These are phyloP conservation scores for Erethizon dorsatum DNA, from an alignment of 2,797 vertebrate species.

Conservation along the genomic window DNA sequence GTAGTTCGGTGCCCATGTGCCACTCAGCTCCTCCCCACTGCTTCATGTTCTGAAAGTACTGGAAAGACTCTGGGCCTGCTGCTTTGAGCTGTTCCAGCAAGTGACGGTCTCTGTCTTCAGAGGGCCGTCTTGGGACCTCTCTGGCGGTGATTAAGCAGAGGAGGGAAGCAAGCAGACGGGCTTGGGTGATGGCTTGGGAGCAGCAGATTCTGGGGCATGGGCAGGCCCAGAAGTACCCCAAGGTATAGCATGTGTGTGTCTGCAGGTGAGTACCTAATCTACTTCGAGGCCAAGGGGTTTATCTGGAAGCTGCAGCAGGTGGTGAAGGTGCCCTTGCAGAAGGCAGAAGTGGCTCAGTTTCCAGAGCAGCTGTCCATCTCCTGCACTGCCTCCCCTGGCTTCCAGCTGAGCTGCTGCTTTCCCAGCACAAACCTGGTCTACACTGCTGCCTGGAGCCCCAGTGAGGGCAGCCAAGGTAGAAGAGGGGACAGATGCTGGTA, in stretches of 20 bases:
- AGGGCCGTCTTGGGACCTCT: not conserved
- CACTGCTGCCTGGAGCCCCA: constrained; percentile 75
- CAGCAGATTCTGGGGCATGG: not conserved
- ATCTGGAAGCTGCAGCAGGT: constrained; percentile 56
- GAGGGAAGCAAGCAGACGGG: not conserved
- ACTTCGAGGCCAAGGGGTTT: constrained; percentile 75
- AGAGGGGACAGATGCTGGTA: accelerated
- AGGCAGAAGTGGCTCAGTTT: constrained; percentile 56
- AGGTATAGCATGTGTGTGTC: not conserved
- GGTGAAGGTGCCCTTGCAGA: constrained; percentile 72
- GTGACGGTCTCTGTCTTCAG: not conserved
- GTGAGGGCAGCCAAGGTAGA: constrained; percentile 42
- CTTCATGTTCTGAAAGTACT: not conserved
- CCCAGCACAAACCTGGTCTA: constrained; percentile 58
- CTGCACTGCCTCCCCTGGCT: constrained; percentile 51
- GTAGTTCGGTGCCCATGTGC: too few relatives aligned
- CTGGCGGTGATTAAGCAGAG: not conserved
- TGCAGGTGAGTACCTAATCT: constrained; percentile 83
- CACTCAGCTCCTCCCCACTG: not conserved
- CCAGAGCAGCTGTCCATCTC: constrained; percentile 78
- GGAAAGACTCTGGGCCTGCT: not conserved
- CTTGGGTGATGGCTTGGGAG: not conserved
- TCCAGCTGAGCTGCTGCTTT: constrained; percentile 85
- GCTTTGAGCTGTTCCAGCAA: not conserved
- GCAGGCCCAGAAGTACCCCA: accelerated